Conservation (phyloP, 2,113 vertebrate genomes). For the Carassius auratus region DNA sequence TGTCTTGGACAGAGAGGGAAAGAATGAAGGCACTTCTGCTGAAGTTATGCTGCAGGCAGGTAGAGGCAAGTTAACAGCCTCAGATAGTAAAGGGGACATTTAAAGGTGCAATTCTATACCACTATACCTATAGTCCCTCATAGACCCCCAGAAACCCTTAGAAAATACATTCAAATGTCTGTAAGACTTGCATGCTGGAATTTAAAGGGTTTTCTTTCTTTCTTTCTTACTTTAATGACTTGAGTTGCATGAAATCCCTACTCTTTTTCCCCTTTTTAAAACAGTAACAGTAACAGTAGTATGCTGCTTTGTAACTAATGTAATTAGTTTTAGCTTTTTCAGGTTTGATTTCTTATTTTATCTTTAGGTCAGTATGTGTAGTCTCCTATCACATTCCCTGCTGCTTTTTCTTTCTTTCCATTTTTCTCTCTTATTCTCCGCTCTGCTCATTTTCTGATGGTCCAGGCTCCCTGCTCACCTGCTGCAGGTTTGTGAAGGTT, state of each 20-base stretch:
- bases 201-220: background rate
- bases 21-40: conserved; percentile 27
- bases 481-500: background rate
- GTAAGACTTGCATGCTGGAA: background rate
- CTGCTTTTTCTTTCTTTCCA: background rate
- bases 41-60: conserved; percentile 53
- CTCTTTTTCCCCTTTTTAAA: too few relatives aligned
- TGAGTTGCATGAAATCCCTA: too few relatives aligned
- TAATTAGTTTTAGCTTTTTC: too few relatives aligned
- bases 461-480: background rate
- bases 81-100: conserved; percentile 27
- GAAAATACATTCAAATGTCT: background rate
- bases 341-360: too few relatives aligned
- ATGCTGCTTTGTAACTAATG: too few relatives aligned
- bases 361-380: too few relatives aligned
- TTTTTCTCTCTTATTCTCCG: background rate
- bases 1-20: background rate
- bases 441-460: background rate
- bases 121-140: background rate
- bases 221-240: too few relatives aligned
- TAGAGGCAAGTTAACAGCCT: conserved; percentile 46
- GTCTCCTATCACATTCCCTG: background rate
- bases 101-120: conserved; percentile 23
- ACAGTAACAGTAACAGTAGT: too few relatives aligned
- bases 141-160: background rate